Percentiles rank a stretch among this genome's conserved stretches.
Conservation (phyloP, 1,140 invertebrate genomes). For the Hypothenemus hampei region DNA sequence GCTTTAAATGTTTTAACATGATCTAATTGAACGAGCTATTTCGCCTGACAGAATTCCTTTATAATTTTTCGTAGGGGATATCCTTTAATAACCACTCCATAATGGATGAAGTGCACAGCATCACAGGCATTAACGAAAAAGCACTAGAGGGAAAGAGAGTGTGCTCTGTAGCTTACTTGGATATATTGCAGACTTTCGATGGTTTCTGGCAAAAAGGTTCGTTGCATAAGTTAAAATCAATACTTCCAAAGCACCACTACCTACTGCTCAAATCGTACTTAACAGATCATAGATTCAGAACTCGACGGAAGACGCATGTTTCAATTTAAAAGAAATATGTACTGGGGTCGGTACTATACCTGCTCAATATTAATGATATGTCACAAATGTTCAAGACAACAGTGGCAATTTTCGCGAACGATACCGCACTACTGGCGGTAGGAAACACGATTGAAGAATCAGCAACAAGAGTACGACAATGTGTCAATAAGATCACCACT, state of each 20-base stretch:
- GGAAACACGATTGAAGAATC: neutral
- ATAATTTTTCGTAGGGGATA: too few species aligned
- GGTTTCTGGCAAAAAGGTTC: conserved; percentile 40
- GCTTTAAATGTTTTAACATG: too few species aligned
- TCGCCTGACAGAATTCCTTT: too few species aligned
- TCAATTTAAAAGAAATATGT: neutral
- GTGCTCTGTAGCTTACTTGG: conserved; percentile 37
- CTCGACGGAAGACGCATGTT: neutral
- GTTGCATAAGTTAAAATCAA: conserved; percentile 31
- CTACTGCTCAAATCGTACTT: neutral
- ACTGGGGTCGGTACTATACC: neutral
- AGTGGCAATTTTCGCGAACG: neutral
- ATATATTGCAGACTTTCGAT: conserved; percentile 42
- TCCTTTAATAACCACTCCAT: conserved; percentile 38
- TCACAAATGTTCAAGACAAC: neutral
- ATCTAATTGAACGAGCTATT: too few species aligned
- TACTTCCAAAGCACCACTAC: neutral
- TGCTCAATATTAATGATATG: neutral
- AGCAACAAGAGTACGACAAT: neutral
- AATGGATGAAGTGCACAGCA: conserved; percentile 34
- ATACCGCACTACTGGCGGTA: neutral
- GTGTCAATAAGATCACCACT: neutral
- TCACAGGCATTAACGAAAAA: conserved; percentile 27
- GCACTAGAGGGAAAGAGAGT: conserved; percentile 35
- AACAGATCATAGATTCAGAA: neutral